These are phyloP conservation scores for Rhodophaea formosa DNA, from an alignment of 2,888 invertebrate species.

Conservation along the genomic window DNA sequence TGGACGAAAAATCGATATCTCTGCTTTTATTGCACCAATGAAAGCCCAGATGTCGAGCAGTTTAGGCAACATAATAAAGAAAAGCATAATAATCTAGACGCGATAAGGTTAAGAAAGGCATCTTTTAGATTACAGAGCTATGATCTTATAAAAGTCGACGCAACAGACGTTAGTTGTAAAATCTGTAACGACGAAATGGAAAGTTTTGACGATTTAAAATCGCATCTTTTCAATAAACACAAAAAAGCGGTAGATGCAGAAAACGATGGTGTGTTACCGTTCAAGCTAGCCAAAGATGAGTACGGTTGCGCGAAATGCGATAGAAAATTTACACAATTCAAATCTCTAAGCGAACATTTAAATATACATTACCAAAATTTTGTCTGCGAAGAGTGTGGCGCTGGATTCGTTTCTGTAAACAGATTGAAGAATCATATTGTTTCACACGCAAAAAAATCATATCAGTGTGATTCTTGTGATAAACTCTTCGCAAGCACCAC, in stretches of 20 bases:
- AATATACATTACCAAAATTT: conserved; percentile 45
- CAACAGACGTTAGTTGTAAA: conserved; percentile 23
- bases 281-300: conserved; percentile 11
- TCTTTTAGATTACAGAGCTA: conserved; percentile 10
- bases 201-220: conserved; percentile 21
- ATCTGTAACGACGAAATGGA: conserved; percentile 21
- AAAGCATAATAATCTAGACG: conserved; percentile 7
- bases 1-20: background rate
- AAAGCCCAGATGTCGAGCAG: conserved; percentile 3
- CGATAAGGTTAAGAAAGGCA: conserved; percentile 10
- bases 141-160: conserved; percentile 27
- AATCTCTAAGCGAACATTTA: conserved; percentile 36
- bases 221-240: conserved; percentile 22
- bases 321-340: conserved; percentile 16
- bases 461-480: conserved; percentile 22
- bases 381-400: conserved; percentile 44
- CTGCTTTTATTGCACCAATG: conserved; percentile 15
- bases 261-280: conserved; percentile 24
- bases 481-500: conserved; percentile 18
- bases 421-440: conserved; percentile 36
- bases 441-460: conserved; percentile 33
- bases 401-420: conserved; percentile 41
- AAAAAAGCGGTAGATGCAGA: conserved; percentile 15
- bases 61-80: conserved; percentile 10
- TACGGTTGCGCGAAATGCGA: conserved; percentile 19